phyloP scores from a whole-genome alignment of 2,888 invertebrate species.

The Epiperipatus broadwayi region DNA sequence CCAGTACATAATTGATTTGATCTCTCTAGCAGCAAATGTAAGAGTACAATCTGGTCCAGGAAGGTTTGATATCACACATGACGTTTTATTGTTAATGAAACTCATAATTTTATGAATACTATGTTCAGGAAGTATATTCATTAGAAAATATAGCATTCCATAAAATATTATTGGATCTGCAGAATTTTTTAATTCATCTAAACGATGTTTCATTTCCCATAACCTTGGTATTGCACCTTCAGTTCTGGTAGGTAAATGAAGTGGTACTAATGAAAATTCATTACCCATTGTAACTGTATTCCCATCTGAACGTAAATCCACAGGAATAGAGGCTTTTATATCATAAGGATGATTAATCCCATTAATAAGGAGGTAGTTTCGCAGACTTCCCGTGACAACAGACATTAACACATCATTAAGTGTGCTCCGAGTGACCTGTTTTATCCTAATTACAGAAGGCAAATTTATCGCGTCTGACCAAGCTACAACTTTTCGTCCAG shows the following conservation, averaged over 20 bases:
- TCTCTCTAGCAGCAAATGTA: slow-evolving; percentile 31
- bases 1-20: slow-evolving; percentile 28
- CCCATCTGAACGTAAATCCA: no score
- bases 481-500: no score
- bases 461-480: slow-evolving; percentile 34
- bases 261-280: slow-evolving; percentile 13
- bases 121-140: slow-evolving; percentile 26
- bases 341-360: slow-evolving; percentile 35
- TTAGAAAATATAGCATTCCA: slow-evolving; percentile 31
- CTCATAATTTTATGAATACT: slow-evolving; percentile 24
- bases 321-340: no score
- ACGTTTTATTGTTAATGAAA: slow-evolving; percentile 20
- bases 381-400: slow-evolving; percentile 33
- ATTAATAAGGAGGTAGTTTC: slow-evolving; percentile 32
- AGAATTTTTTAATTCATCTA: slow-evolving; percentile 33
- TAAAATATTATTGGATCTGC: slow-evolving; percentile 35
- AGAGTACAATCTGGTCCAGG: slow-evolving; percentile 33
- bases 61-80: slow-evolving; percentile 31
- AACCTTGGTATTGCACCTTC: slow-evolving; percentile 40
- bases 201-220: slow-evolving; percentile 35
- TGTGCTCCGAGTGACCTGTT: slow-evolving; percentile 36
- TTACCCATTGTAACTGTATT: no score
- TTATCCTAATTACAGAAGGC: slow-evolving; percentile 29
- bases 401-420: slow-evolving; percentile 37
- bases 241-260: slow-evolving; percentile 33